Evolutionary conservation across 2,888 invertebrate genomes (phyloP).

Genomic region (Synanthedon formicaeformis): DNA sequence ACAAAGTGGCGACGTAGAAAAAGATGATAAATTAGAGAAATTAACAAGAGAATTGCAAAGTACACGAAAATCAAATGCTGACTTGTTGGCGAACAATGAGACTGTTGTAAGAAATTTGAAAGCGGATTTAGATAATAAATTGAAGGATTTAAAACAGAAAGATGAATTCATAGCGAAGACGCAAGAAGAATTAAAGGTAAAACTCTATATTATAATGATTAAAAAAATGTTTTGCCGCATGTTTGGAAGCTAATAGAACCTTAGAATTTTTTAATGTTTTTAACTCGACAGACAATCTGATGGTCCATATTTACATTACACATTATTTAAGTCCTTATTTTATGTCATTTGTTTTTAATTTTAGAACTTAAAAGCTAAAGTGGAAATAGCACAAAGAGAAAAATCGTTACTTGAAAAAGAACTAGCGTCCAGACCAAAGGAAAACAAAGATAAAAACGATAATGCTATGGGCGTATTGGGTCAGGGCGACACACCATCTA

Average conservation of each 20-base stretch:
- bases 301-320: neutral
- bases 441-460: conserved; percentile 49
- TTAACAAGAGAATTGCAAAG: conserved; percentile 53
- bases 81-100: conserved; percentile 45
- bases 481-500: conserved; percentile 36
- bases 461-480: conserved; percentile 40
- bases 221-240: neutral
- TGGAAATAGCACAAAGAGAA: conserved; percentile 51
- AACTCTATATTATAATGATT: neutral
- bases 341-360: conserved; percentile 9
- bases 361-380: conserved; percentile 48
- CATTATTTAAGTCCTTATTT: too few species aligned
- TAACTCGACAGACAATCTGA: too few species aligned
- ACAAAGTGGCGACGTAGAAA: conserved; percentile 47
- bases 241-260: too few species aligned
- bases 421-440: conserved; percentile 27
- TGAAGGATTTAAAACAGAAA: conserved; percentile 47
- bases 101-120: conserved; percentile 42
- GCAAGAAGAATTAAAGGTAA: conserved; percentile 56
- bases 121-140: conserved; percentile 46
- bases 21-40: conserved; percentile 53
- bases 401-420: conserved; percentile 49
- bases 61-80: conserved; percentile 39
- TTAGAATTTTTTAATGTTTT: too few species aligned
- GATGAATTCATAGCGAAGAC: conserved; percentile 44